Evolutionary conservation across 92 coral and sea anemone genomes (phyloP).

Genomic region (Galaxea fascicularis): DNA sequence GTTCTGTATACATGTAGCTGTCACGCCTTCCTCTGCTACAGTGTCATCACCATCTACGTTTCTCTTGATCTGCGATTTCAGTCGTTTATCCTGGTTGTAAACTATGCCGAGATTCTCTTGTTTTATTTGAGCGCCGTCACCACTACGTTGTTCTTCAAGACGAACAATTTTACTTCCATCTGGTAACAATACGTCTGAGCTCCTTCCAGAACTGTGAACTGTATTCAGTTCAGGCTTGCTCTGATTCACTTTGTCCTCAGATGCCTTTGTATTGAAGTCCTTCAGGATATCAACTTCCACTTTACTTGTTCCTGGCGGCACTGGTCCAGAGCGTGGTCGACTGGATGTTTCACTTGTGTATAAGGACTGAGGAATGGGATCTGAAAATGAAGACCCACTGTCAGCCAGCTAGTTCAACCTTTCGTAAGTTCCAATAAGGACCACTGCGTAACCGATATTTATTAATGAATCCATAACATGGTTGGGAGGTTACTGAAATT

Average conservation of each 20-base stretch:
- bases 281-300: conserved; percentile 39
- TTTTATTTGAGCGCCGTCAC: neutral
- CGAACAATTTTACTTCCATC: neutral
- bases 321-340: neutral
- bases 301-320: neutral
- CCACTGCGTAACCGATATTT: no score
- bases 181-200: neutral
- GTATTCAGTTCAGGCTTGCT: neutral
- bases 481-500: no score
- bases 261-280: neutral
- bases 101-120: neutral
- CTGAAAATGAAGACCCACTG: conserved; percentile 7
- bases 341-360: neutral
- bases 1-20: neutral
- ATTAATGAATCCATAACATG: neutral
- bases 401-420: no score
- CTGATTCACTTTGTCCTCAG: neutral
- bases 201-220: neutral
- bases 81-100: neutral
- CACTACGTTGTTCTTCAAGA: neutral
- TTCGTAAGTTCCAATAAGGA: no score
- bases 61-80: no score
- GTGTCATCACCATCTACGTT: no score
- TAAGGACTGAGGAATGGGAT: conserved; percentile 35
- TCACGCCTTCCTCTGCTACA: neutral